Evolutionary conservation across 2,797 vertebrate species (phyloP).

Genomic region (Melanotaenia boesemani): DNA sequence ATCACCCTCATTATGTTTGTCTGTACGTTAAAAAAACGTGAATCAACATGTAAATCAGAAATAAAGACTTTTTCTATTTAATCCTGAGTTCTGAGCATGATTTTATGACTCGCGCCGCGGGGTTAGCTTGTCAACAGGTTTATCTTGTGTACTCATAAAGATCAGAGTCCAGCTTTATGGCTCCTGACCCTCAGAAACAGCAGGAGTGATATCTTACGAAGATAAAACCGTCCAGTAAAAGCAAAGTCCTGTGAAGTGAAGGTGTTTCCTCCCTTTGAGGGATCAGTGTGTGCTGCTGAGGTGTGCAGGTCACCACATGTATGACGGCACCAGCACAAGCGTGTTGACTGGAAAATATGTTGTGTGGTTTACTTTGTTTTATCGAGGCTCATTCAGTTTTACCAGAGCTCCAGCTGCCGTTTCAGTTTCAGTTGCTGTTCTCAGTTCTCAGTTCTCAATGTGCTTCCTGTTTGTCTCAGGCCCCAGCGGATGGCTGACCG

Average conservation of each 20-base stretch:
- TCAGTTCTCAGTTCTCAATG: slow-evolving; percentile 65
- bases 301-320: no score
- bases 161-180: slow-evolving; percentile 53
- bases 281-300: no score
- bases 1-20: slow-evolving; percentile 15
- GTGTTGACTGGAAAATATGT: slow-evolving; percentile 6
- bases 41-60: slow-evolving; percentile 64
- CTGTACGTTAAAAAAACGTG: slow-evolving; percentile 46
- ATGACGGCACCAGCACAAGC: background rate
- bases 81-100: background rate
- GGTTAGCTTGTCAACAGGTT: background rate
- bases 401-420: slow-evolving; percentile 51
- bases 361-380: slow-evolving; percentile 33
- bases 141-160: slow-evolving; percentile 31
- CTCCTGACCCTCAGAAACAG: background rate
- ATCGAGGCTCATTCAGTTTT: slow-evolving; percentile 10
- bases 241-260: slow-evolving; percentile 2
- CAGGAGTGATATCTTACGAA: background rate
- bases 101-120: background rate
- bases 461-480: slow-evolving; percentile 69
- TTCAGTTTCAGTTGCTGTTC: slow-evolving; percentile 72
- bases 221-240: slow-evolving; percentile 7
- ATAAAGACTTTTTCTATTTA: slow-evolving; percentile 73
- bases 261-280: background rate
- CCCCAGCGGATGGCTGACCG: slow-evolving; percentile 3